phyloP scores from a whole-genome alignment of 2,113 vertebrate genomes.

The Hemiscyllium ocellatum region DNA sequence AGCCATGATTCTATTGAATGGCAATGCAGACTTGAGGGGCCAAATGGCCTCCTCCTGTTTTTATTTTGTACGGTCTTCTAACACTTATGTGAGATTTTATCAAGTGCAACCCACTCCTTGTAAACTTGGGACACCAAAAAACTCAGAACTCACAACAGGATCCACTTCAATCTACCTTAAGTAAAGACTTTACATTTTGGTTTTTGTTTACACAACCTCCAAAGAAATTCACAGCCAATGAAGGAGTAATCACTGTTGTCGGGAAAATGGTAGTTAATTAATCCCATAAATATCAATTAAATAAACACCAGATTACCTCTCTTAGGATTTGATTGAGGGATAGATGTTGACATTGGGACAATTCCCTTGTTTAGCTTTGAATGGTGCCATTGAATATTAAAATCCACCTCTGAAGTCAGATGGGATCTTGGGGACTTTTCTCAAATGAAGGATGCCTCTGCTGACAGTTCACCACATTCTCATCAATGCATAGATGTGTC shows the following conservation, averaged over 20 bases:
- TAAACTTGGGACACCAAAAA: background rate
- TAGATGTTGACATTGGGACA: background rate
- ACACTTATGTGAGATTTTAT: background rate
- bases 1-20: no score
- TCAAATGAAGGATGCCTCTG: background rate
- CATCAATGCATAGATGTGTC: background rate
- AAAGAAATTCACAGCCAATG: background rate
- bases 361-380: background rate
- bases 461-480: background rate
- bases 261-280: background rate
- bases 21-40: no score
- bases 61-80: background rate
- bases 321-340: background rate
- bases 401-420: background rate
- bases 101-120: background rate
- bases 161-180: background rate
- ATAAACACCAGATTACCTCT: background rate
- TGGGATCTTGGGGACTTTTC: background rate
- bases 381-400: background rate
- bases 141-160: background rate
- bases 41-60: background rate
- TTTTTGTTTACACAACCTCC: background rate
- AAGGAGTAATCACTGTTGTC: background rate
- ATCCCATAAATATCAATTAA: background rate
- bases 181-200: background rate